Evolutionary conservation across 2,888 invertebrate genomes (phyloP).

Genomic region (Aleiodes alternator): DNA sequence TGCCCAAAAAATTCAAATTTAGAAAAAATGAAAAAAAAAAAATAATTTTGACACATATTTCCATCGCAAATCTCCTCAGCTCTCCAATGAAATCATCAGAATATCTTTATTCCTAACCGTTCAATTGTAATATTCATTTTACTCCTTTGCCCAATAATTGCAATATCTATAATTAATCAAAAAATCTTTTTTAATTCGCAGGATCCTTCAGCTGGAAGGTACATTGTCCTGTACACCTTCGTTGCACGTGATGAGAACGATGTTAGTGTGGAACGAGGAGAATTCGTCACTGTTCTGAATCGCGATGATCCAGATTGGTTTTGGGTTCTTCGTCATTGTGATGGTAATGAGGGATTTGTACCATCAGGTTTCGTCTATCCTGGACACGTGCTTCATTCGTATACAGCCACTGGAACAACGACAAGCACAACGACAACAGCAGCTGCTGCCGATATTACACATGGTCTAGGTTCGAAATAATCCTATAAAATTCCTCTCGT

Average conservation of each 20-base stretch:
- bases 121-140: no score
- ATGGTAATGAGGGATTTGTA: conserved; percentile 96
- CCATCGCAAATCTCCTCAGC: no score
- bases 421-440: conserved; percentile 66
- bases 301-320: conserved; percentile 98
- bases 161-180: no score
- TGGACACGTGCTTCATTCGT: conserved; percentile 76
- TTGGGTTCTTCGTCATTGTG: conserved; percentile 91
- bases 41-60: no score
- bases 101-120: no score
- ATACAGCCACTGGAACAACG: conserved; percentile 69
- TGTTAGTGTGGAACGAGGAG: conserved; percentile 93
- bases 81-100: no score
- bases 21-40: no score
- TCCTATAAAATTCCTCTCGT: conserved; percentile 1
- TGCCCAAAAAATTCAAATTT: no score
- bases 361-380: conserved; percentile 97
- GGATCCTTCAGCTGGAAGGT: conserved; percentile 90
- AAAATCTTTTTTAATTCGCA: conserved; percentile 66
- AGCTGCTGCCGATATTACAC: conserved; percentile 66
- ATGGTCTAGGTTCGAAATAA: conserved; percentile 65
- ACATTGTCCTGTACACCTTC: conserved; percentile 95
- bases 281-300: conserved; percentile 96
- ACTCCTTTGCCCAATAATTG: no score
- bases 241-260: conserved; percentile 96